Conservation (phyloP, 2,888 invertebrate genomes). For the Cantharis rufa region DNA sequence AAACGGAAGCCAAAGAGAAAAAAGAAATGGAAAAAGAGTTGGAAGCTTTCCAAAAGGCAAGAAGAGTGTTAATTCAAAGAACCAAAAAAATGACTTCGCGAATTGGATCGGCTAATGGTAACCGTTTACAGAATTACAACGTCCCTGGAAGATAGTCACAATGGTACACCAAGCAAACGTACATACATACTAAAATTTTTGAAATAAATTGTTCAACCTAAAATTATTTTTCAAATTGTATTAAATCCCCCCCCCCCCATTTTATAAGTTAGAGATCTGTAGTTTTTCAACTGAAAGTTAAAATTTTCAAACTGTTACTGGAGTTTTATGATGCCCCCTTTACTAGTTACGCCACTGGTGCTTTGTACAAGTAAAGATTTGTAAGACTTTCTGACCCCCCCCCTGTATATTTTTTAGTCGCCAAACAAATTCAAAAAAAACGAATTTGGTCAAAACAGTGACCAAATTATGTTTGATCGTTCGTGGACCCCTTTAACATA, state of each 20-base stretch:
- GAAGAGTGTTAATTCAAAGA: constrained; percentile 39
- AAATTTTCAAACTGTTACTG: too few relatives aligned
- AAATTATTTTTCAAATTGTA: neutral
- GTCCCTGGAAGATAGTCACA: neutral
- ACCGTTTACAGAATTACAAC: neutral
- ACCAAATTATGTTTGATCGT: neutral
- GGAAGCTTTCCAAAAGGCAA: constrained; percentile 42
- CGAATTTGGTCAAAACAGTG: too few relatives aligned
- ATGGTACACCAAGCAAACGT: neutral
- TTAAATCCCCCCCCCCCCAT: too few relatives aligned
- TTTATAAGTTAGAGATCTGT: too few relatives aligned
- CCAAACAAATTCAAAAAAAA: too few relatives aligned
- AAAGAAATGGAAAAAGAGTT: constrained; percentile 38
- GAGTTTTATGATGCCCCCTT: too few relatives aligned
- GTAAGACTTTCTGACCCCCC: too few relatives aligned
- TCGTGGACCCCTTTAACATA: neutral
- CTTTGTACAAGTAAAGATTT: too few relatives aligned
- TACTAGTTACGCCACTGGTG: too few relatives aligned
- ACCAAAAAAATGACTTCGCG: neutral
- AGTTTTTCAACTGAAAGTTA: too few relatives aligned
- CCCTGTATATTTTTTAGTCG: too few relatives aligned
- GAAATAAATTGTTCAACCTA: neutral
- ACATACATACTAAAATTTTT: neutral
- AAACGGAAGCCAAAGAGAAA: constrained; percentile 39
- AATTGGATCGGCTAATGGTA: neutral